A percentile compares a stretch with the other conserved stretches of the same genome.
phyloP scores from a whole-genome alignment of 2,113 vertebrate species.

The Nycticebus coucang region DNA sequence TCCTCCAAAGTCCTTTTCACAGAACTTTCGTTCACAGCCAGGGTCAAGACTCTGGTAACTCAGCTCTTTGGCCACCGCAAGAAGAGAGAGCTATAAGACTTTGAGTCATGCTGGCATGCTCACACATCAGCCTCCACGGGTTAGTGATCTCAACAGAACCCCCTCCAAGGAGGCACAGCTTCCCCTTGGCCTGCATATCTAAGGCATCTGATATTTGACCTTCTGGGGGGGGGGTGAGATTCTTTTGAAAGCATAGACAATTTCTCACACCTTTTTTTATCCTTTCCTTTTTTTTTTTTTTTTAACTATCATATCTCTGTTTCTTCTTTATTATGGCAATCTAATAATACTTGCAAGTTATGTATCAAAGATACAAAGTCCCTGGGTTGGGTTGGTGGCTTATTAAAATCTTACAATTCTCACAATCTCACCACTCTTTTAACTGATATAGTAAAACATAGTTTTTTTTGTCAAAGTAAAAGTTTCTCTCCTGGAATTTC shows the following conservation, averaged over 20 bases:
- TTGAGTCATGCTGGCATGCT: neutral
- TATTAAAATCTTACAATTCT: neutral
- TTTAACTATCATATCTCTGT: neutral
- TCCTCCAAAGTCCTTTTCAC: too few species aligned
- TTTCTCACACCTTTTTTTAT: neutral
- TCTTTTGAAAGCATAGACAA: neutral
- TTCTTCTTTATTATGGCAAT: neutral
- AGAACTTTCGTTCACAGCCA: too few species aligned
- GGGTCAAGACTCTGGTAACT: neutral
- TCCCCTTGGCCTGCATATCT: neutral
- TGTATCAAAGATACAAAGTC: neutral
- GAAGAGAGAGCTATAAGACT: neutral
- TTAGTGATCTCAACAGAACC: neutral
- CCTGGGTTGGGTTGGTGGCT: neutral
- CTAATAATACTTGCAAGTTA: neutral
- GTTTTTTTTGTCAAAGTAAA: neutral
- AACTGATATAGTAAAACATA: neutral
- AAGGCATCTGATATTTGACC: neutral
- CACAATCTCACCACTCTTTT: too few species aligned
- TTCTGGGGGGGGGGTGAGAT: neutral
- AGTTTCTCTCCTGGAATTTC: neutral
- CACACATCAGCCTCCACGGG: neutral
- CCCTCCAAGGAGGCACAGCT: fast-evolving
- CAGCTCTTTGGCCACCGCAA: too few species aligned
- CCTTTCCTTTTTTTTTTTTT: neutral